Evolutionary conservation across 2,888 invertebrate genomes (phyloP).

Genomic region (Meteorus colon): DNA sequence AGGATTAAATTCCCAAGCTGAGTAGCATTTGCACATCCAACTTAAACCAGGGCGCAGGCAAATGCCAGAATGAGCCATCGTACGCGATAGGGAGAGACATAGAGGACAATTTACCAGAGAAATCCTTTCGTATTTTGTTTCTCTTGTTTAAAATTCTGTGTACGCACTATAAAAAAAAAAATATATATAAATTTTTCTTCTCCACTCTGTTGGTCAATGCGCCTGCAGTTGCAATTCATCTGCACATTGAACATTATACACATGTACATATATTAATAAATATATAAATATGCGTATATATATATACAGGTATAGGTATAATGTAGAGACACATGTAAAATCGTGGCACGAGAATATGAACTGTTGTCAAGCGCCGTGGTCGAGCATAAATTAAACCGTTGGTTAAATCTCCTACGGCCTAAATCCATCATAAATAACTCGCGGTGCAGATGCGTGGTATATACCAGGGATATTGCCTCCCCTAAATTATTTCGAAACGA

Average conservation of each 20-base stretch:
- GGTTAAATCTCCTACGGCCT: slow-evolving; percentile 66
- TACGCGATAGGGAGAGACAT: neutral
- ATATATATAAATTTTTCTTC: neutral
- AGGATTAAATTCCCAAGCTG: slow-evolving; percentile 11
- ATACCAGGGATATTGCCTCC: slow-evolving; percentile 64
- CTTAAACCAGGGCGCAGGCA: neutral
- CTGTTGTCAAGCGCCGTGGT: slow-evolving; percentile 59
- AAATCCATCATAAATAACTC: slow-evolving; percentile 70
- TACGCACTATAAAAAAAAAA: neutral
- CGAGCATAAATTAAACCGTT: slow-evolving; percentile 69
- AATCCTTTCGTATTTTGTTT: neutral
- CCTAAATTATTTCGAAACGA: slow-evolving; percentile 71
- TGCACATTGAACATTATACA: neutral
- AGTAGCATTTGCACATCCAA: slow-evolving; percentile 14
- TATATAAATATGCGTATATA: neutral
- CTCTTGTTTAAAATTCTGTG: neutral
- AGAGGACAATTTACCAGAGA: neutral
- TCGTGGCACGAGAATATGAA: slow-evolving; percentile 14
- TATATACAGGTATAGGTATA: neutral
- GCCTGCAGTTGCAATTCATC: neutral
- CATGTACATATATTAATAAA: slow-evolving; percentile 2
- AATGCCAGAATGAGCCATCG: neutral
- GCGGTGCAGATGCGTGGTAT: slow-evolving; percentile 66
- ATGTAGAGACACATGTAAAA: neutral
- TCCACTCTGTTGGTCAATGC: neutral